A percentile compares a stretch with the other conserved stretches of the same genome.
Evolutionary conservation across 2,113 vertebrate genomes (phyloP).

Genomic region (Holacanthus passer): DNA sequence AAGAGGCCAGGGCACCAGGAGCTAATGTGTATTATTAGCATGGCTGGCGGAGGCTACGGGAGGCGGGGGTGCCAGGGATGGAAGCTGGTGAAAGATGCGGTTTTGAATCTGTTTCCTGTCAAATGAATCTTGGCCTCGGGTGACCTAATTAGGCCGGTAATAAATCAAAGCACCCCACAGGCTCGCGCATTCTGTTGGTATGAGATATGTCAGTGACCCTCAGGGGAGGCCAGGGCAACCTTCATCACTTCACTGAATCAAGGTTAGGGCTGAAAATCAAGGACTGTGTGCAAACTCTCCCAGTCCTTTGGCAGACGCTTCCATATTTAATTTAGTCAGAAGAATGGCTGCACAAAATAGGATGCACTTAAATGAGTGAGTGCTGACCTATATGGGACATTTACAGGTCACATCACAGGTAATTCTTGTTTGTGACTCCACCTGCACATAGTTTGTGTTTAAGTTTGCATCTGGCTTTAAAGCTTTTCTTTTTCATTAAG

Average conservation of each 20-base stretch:
- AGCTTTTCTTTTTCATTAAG: not conserved
- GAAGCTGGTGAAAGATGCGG: slow-evolving; percentile 46
- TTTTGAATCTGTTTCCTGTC: slow-evolving; percentile 71
- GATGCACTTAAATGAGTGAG: not conserved
- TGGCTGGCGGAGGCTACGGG: not conserved
- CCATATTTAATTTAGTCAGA: not conserved
- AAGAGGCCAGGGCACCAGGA: slow-evolving; percentile 34
- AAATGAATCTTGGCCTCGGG: slow-evolving; percentile 74
- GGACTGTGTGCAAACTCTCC: slow-evolving; percentile 19
- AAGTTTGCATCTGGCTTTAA: too few species aligned
- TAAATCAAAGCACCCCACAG: slow-evolving; percentile 73
- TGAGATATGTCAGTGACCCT: slow-evolving; percentile 75
- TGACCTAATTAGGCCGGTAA: slow-evolving; percentile 79
- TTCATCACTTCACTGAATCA: slow-evolving; percentile 64
- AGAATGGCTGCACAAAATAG: not conserved
- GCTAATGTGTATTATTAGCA: slow-evolving; percentile 58
- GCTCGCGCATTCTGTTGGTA: slow-evolving; percentile 54
- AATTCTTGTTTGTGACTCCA: not conserved
- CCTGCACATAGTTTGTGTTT: not conserved
- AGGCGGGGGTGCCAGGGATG: not conserved
- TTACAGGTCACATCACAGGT: not conserved
- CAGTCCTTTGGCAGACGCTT: slow-evolving; percentile 4
- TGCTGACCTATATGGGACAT: not conserved
- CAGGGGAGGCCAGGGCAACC: slow-evolving; percentile 62
- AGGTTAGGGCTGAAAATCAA: slow-evolving; percentile 63